Conservation (phyloP, 2,113 vertebrate genomes). For the Myxocyprinus asiaticus region DNA sequence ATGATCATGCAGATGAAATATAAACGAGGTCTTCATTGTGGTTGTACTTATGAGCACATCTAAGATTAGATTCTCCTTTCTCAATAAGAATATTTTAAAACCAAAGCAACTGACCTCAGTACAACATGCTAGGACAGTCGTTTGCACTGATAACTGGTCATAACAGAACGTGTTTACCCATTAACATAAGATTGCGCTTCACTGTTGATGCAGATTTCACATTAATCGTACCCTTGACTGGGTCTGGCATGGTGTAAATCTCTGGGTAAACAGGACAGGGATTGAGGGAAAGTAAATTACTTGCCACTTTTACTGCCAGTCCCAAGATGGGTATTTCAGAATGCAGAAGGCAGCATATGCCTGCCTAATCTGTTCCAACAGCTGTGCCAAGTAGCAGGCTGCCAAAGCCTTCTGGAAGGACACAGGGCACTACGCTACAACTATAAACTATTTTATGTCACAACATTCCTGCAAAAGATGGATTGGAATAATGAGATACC, state of each 20-base stretch:
- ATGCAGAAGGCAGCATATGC: constrained; percentile 65
- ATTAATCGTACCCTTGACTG: constrained; percentile 48
- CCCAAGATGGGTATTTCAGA: constrained; percentile 62
- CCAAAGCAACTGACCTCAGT: background rate
- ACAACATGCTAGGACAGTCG: background rate
- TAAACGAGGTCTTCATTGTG: background rate
- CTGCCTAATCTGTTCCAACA: constrained; percentile 64
- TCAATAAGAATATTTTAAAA: background rate
- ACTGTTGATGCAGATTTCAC: constrained; percentile 47
- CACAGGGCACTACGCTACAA: constrained; percentile 34
- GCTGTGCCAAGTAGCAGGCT: constrained; percentile 66
- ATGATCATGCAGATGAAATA: background rate
- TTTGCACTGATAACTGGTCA: background rate
- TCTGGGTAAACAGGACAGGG: constrained; percentile 16
- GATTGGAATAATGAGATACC: background rate
- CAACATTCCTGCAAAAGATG: background rate
- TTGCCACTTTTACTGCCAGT: constrained; percentile 63
- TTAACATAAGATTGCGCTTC: constrained; percentile 41
- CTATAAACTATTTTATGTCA: background rate
- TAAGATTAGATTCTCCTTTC: background rate
- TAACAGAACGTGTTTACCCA: constrained; percentile 36
- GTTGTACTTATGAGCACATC: background rate
- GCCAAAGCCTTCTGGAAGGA: constrained; percentile 63
- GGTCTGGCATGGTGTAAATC: constrained; percentile 39
- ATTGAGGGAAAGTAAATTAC: constrained; percentile 51